Evolutionary conservation across 2,888 invertebrate genomes (phyloP).

Genomic region (Cartodere bifasciata): DNA sequence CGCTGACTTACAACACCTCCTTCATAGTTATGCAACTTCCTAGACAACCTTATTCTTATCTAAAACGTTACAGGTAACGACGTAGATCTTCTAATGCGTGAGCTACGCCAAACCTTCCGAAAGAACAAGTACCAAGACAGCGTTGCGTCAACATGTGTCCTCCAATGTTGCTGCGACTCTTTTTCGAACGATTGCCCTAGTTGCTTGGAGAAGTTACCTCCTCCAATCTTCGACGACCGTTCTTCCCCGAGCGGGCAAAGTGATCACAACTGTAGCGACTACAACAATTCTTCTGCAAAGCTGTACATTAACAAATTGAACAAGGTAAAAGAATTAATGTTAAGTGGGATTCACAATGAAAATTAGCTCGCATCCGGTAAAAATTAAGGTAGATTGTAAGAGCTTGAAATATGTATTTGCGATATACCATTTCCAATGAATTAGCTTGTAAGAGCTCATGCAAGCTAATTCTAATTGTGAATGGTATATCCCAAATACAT

Average conservation of each 20-base stretch:
- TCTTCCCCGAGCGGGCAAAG: conserved; percentile 82
- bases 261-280: conserved; percentile 49
- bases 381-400: no score
- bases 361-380: no score
- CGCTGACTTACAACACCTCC: no score
- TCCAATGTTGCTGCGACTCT: conserved; percentile 49
- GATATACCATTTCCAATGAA: no score
- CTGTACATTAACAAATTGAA: conserved; percentile 33
- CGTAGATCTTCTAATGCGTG: conserved; percentile 63
- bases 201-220: conserved; percentile 32
- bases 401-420: no score
- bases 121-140: conserved; percentile 40
- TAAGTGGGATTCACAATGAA: no score
- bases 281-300: conserved; percentile 34
- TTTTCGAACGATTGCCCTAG: conserved; percentile 44
- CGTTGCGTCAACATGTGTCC: conserved; percentile 36
- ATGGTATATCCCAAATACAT: no score
- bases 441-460: no score
- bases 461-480: no score
- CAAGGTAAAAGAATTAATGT: conserved; percentile 27
- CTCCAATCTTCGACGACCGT: conserved; percentile 47
- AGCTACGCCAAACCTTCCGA: conserved; percentile 60
- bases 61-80: no score
- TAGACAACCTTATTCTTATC: no score
- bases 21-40: no score